A percentile compares a stretch with the other conserved stretches of the same genome.
Conservation (phyloP, 2,888 invertebrate genomes). For the Prosapia bicincta region DNA sequence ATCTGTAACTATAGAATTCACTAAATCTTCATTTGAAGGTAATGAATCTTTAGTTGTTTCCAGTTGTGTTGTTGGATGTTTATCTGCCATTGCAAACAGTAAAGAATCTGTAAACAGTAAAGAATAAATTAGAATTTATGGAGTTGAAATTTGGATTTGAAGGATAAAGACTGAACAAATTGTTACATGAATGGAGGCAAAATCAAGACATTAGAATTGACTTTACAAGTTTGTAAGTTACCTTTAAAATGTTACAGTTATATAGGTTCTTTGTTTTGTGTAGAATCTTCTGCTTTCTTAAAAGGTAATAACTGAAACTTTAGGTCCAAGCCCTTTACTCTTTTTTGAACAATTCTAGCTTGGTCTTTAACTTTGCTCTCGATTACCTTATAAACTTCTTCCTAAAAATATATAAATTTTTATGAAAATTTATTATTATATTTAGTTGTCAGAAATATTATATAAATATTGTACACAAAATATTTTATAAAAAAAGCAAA, state of each 20-base stretch:
- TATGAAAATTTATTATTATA: too few species aligned
- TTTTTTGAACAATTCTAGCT: neutral
- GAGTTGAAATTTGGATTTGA: too few species aligned
- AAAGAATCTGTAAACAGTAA: too few species aligned
- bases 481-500: too few species aligned
- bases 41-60: neutral
- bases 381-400: neutral
- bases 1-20: neutral
- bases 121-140: too few species aligned
- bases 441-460: too few species aligned
- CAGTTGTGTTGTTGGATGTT: neutral
- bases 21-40: neutral
- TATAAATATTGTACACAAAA: too few species aligned
- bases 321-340: neutral
- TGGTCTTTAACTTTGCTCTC: neutral
- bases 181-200: too few species aligned
- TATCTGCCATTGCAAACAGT: neutral
- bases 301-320: neutral
- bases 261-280: neutral
- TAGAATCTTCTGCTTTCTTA: neutral
- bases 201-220: too few species aligned
- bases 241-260: neutral
- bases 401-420: neutral
- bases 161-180: too few species aligned
- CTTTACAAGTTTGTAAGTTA: too few species aligned